Percentiles rank a stretch among this genome's conserved stretches.
Evolutionary conservation across 2,888 invertebrate species (phyloP).

Genomic region (Plebejus anna): DNA sequence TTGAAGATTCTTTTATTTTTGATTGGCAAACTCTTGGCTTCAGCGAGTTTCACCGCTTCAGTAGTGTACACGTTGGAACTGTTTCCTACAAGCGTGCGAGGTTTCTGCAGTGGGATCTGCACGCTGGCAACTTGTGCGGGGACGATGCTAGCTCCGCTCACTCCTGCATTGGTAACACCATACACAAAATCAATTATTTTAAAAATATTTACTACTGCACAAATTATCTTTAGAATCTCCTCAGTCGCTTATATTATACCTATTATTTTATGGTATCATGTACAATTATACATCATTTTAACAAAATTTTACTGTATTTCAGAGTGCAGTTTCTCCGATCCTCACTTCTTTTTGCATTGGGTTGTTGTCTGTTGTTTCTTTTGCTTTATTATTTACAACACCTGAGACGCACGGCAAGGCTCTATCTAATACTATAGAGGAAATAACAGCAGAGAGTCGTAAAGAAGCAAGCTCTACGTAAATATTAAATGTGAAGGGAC

Average conservation of each 20-base stretch:
- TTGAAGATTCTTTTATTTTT: slow-evolving; percentile 8
- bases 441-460: not conserved
- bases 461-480: not conserved
- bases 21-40: not conserved
- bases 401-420: not conserved
- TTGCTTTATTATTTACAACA: not conserved
- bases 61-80: slow-evolving; percentile 32
- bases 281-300: not conserved
- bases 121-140: not conserved
- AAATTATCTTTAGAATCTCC: no score
- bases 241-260: no score
- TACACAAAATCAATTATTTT: no score
- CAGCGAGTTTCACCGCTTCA: not conserved
- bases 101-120: slow-evolving; percentile 10
- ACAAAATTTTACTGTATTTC: not conserved
- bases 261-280: not conserved
- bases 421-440: not conserved
- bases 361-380: not conserved
- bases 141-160: slow-evolving; percentile 2
- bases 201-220: no score
- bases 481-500: not conserved
- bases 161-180: not conserved
- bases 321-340: not conserved
- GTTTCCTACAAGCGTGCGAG: slow-evolving; percentile 39
- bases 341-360: not conserved